Percentiles rank a stretch among this genome's conserved stretches.
Conservation (phyloP, 2,797 vertebrate species). For the Sylvilagus floridanus region DNA sequence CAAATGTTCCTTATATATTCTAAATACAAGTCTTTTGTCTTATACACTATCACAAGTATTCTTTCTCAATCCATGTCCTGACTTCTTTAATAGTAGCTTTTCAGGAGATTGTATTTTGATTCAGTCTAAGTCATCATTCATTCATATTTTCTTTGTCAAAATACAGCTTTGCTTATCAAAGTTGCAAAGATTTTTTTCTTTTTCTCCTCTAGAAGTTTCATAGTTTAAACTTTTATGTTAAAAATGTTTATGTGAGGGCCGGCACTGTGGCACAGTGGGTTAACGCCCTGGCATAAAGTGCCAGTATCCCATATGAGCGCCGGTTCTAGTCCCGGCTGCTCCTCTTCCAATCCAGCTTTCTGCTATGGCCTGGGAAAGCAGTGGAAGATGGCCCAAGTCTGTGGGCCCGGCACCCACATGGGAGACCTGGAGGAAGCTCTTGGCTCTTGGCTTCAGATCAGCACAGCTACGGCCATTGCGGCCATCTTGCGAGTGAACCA, state of each 20-base stretch:
- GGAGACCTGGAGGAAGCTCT: too few relatives aligned
- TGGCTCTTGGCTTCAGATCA: too few relatives aligned
- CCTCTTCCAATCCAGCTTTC: too few relatives aligned
- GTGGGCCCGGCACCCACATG: too few relatives aligned
- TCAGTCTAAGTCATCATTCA: neutral
- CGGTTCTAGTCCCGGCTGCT: too few relatives aligned
- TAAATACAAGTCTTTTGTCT: neutral
- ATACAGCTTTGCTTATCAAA: neutral
- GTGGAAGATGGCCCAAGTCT: too few relatives aligned
- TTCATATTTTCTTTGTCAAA: neutral
- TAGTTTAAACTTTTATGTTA: neutral
- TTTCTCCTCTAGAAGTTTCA: neutral
- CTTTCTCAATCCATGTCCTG: neutral
- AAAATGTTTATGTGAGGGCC: neutral
- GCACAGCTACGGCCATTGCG: too few relatives aligned
- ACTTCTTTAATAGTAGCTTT: slow-evolving; percentile 11
- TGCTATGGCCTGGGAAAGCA: too few relatives aligned
- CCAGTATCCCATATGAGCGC: too few relatives aligned
- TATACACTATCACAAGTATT: neutral
- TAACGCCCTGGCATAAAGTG: too few relatives aligned
- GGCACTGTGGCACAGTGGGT: too few relatives aligned
- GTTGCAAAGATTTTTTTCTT: neutral
- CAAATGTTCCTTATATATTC: neutral
- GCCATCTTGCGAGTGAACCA: too few relatives aligned
- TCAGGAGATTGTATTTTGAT: slow-evolving; percentile 19